Base-by-base conservation (phyloP, 2,888 invertebrate genomes). In the Eristalis arbustorum region DNA sequence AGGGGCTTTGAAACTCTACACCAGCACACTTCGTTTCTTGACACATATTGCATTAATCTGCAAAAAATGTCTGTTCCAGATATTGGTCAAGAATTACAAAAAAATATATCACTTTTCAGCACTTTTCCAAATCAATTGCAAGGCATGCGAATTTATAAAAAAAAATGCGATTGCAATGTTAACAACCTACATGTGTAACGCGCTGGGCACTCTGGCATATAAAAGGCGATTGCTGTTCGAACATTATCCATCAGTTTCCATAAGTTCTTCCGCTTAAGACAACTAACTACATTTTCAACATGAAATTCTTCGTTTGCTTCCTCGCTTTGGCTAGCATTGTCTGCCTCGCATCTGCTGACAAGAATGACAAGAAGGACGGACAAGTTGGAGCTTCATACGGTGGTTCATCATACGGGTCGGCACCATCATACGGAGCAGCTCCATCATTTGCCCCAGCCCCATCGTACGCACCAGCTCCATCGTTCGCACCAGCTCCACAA, bases 301-400 rank as follows among this genome's bases (percentile, higher is more conserved):
- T 91, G 91, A 91, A 91, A 90, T 90, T 89, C 89, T 90, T 91
- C 79, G 89, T 90, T 88, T 90, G 89, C 87, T 87, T 91, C n/a
- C 34, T 88, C 76, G 90, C 88, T 63, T 83, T 91, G 75, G 31
- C 90, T 78, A 72, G 25, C 73, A 90, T 91, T 82, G 68, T 91
- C 62, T 88, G 90, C 62, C 89, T 90, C 0, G 73, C 89, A 11
- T 89, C 90, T 56, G 90, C 91, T 34, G 88, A 89, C 28, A 84
- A 73, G n/a, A 28, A 22, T 37, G 84, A 84, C 14, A 84, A 68
- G 62, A 88, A 80, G 62, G 80, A 80, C 57, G 84, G 80, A 64
- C 22, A 75, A 22, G 76, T 84, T 3, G 88, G 56, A n/a, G 76
- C 71, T 61, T 62, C 73, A 42, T 80, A 79, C 56, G 62, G 59